Conservation (phyloP, 2,113 vertebrate species). For the Zapus hudsonius region DNA sequence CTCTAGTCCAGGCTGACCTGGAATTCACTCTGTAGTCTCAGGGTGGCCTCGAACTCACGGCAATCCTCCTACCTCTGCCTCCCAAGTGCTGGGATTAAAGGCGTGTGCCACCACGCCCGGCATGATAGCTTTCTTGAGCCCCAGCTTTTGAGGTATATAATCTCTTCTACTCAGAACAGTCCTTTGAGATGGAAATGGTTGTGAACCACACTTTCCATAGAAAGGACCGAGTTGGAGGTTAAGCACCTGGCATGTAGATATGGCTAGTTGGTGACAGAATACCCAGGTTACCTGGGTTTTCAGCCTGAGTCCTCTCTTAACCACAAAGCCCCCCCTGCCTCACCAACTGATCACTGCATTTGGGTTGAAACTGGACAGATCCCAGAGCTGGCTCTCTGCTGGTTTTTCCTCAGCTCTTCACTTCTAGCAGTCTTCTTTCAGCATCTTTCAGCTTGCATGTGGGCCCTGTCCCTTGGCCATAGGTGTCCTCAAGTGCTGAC, state of each 20-base stretch:
- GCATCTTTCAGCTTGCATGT: background rate
- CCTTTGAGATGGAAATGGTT: slow-evolving; percentile 4
- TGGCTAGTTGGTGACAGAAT: background rate
- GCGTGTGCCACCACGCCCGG: no score
- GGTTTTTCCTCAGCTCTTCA: background rate
- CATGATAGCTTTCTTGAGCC: background rate
- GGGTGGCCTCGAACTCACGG: no score
- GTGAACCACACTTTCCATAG: background rate
- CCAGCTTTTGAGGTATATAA: background rate
- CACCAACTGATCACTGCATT: background rate
- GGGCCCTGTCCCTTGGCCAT: background rate
- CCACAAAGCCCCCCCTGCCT: background rate
- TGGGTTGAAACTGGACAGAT: background rate
- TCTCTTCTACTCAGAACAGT: background rate
- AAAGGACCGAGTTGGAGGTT: background rate
- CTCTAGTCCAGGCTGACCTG: no score
- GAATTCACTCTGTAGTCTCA: no score
- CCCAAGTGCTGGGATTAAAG: no score
- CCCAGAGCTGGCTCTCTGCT: background rate
- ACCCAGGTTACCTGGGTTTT: no score
- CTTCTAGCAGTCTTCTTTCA: background rate
- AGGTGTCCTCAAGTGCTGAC: background rate
- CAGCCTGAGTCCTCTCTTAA: no score
- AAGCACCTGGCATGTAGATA: background rate
- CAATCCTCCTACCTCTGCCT: no score